Percentiles rank a stretch among this genome's conserved stretches.
Evolutionary conservation across 2,888 invertebrate species (phyloP).

Genomic region (Acholoe squamosa): DNA sequence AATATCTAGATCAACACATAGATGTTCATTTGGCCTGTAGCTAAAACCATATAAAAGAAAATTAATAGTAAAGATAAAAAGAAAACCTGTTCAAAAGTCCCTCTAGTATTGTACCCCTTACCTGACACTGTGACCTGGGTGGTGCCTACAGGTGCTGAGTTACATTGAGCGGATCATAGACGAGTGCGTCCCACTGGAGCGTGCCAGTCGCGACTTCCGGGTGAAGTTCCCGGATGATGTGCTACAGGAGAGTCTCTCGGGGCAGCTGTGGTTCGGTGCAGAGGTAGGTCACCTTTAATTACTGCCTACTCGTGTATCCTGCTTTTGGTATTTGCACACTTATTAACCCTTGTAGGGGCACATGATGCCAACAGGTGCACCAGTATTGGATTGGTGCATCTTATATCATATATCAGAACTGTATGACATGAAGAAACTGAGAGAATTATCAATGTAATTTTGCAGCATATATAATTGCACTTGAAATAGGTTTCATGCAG

Average conservation of each 20-base stretch:
- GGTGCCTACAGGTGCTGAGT: slow-evolving; percentile 87
- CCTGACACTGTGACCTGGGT: not conserved
- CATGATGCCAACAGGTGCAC: not conserved
- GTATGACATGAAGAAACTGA: no score
- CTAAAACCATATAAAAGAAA: no score
- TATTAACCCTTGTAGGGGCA: no score
- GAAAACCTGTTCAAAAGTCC: no score
- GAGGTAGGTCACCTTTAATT: slow-evolving; percentile 87
- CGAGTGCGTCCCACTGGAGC: slow-evolving; percentile 91
- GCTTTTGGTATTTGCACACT: not conserved
- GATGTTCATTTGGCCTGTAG: no score
- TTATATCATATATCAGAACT: no score
- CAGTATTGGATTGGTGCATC: no score
- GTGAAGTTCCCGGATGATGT: slow-evolving; percentile 99
- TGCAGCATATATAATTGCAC: no score
- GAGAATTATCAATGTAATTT: no score
- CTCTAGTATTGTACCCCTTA: not conserved
- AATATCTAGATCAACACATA: no score
- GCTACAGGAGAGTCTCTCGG: slow-evolving; percentile 97
- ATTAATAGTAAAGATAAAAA: no score
- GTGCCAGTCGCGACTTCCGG: slow-evolving; percentile 96
- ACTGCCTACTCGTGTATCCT: not conserved
- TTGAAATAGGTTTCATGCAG: no score
- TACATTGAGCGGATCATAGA: slow-evolving; percentile 98
- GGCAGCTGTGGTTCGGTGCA: slow-evolving; percentile 99